Conservation (phyloP, 2,888 invertebrate species). For the Lottia scabra region DNA sequence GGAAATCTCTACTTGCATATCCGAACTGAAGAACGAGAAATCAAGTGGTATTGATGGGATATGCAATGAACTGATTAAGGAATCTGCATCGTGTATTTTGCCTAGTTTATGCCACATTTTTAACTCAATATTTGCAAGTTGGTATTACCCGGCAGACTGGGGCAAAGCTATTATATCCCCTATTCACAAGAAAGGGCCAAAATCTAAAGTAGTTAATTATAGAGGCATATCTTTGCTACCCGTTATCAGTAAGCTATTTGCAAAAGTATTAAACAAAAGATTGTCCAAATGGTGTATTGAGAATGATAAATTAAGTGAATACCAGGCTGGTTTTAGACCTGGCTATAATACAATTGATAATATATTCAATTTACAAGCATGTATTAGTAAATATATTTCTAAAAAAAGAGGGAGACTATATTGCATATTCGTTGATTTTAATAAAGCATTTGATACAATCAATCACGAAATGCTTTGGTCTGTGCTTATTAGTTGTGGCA, state of each 20-base stretch:
- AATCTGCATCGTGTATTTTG: neutral
- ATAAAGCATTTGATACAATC: too few species aligned
- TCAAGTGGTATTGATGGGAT: neutral
- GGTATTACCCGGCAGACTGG: neutral
- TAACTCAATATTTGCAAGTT: neutral
- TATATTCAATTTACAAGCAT: too few species aligned
- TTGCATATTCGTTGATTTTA: too few species aligned
- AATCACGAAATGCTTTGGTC: too few species aligned
- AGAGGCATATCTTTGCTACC: neutral
- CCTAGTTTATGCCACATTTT: neutral
- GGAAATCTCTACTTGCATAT: neutral
- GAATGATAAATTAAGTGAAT: neutral
- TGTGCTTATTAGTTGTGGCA: too few species aligned
- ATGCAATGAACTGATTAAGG: neutral
- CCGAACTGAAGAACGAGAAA: neutral
- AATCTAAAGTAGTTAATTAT: neutral
- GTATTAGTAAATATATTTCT: too few species aligned
- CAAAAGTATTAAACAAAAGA: neutral
- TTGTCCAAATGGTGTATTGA: neutral
- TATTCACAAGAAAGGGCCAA: neutral
- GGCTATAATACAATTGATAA: too few species aligned
- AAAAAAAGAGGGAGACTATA: too few species aligned
- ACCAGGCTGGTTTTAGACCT: too few species aligned
- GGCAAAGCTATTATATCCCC: neutral
- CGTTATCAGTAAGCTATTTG: neutral